A percentile compares a stretch with the other conserved stretches of the same genome.
These are phyloP conservation scores for Hemibagrus guttatus DNA, from an alignment of 2,797 vertebrate genomes.

Conservation along the genomic window DNA sequence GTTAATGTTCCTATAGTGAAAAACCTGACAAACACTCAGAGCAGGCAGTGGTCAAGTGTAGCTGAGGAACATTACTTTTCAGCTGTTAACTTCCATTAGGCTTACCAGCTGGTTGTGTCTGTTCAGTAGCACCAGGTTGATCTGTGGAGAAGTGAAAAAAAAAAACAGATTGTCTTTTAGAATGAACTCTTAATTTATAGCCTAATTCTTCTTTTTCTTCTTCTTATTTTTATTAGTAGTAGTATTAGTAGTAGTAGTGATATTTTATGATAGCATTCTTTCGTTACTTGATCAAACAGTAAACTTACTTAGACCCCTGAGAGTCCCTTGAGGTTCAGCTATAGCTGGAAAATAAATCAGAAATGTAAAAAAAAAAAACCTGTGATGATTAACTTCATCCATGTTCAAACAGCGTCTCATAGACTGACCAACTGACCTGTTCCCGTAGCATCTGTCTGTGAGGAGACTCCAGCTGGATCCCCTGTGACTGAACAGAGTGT, in stretches of 20 bases:
- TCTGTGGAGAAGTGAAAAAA: conserved; percentile 56
- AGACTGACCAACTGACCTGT: conserved; percentile 58
- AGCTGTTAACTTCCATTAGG: conserved; percentile 61
- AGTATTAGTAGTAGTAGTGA: no score
- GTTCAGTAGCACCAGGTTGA: conserved; percentile 65
- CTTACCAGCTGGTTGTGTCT: conserved; percentile 76
- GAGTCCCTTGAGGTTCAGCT: conserved; percentile 65
- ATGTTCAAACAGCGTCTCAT: conserved; percentile 22
- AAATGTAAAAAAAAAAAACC: not conserved
- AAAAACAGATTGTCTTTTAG: conserved; percentile 14
- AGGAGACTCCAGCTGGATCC: conserved; percentile 56
- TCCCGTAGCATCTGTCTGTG: conserved; percentile 67
- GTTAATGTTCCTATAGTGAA: no score
- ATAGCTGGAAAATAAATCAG: conserved; percentile 61
- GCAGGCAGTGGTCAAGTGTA: not conserved
- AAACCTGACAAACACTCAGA: not conserved
- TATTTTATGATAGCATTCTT: not conserved
- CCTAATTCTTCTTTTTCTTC: no score
- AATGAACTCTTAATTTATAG: not conserved
- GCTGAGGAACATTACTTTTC: not conserved
- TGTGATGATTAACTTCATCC: not conserved
- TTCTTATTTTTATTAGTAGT: no score
- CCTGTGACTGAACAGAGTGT: conserved; percentile 52
- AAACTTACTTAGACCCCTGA: conserved; percentile 68
- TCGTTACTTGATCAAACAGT: not conserved